Percentiles rank a stretch among this genome's conserved stretches.
These are phyloP conservation scores for Dolichopus griseipennis DNA, from an alignment of 2,888 invertebrate genomes.

Conservation along the genomic window DNA sequence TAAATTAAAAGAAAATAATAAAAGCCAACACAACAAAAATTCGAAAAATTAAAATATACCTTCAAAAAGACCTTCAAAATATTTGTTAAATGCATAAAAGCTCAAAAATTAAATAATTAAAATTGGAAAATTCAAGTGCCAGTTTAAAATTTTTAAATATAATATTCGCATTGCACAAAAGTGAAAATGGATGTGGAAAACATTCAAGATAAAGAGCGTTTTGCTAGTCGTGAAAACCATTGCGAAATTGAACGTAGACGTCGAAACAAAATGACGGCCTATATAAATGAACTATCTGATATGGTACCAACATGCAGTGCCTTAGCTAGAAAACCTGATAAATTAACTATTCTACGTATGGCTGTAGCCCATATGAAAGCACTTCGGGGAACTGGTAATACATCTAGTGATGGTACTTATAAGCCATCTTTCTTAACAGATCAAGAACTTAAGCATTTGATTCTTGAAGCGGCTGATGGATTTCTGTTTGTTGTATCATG, in stretches of 20 bases:
- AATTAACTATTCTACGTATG: constrained; percentile 97
- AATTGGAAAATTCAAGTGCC: not conserved
- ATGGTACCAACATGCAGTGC: constrained; percentile 99
- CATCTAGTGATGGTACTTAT: constrained; percentile 85
- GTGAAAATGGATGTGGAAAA: constrained; percentile 86
- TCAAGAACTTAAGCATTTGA: constrained; percentile 96
- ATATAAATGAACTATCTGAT: constrained; percentile 98
- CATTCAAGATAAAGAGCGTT: constrained; percentile 93
- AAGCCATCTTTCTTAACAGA: constrained; percentile 98
- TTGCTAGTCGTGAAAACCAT: constrained; percentile 96
- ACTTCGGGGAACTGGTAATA: constrained; percentile 91
- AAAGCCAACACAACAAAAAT: constrained; percentile 6
- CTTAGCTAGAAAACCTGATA: constrained; percentile 96
- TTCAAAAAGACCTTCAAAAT: not conserved
- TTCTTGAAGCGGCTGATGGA: constrained; percentile 98
- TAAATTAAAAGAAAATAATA: not conserved
- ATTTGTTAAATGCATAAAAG: not conserved
- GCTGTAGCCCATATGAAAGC: constrained; percentile 99
- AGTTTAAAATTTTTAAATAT: not conserved
- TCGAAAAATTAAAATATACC: not conserved
- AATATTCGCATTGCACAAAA: not conserved
- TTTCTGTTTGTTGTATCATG: constrained; percentile 78
- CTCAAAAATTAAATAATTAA: not conserved
- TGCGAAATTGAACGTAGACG: constrained; percentile 97
- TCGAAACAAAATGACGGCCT: constrained; percentile 99